Conservation (phyloP, 1,140 invertebrate species). For the Panonychus citri region DNA sequence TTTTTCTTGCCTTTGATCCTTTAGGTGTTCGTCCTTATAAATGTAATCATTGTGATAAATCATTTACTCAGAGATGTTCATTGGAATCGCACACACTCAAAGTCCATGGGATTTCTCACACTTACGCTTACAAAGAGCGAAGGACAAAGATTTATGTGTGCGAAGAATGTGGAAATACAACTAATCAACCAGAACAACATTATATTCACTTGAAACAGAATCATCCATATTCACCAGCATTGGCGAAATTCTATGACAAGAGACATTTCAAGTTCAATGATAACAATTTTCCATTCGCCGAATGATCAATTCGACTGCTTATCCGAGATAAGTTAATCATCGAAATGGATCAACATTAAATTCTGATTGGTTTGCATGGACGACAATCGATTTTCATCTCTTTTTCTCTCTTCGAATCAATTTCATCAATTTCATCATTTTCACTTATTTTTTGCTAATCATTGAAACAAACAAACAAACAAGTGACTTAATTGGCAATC, state of each 20-base stretch:
- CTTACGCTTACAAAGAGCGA: slow-evolving; percentile 91
- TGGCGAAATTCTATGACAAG: slow-evolving; percentile 92
- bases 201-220: slow-evolving; percentile 85
- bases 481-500: too few relatives aligned
- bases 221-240: slow-evolving; percentile 69
- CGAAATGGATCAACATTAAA: too few relatives aligned
- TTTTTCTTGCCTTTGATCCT: slow-evolving; percentile 15
- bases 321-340: too few relatives aligned
- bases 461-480: too few relatives aligned
- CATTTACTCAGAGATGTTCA: slow-evolving; percentile 97
- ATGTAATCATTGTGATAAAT: slow-evolving; percentile 92
- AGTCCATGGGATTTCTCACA: slow-evolving; percentile 89
- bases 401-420: too few relatives aligned
- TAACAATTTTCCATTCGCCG: not conserved
- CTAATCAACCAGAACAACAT: slow-evolving; percentile 78
- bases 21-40: slow-evolving; percentile 90
- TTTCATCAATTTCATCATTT: too few relatives aligned
- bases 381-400: too few relatives aligned
- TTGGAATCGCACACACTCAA: slow-evolving; percentile 94
- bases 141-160: slow-evolving; percentile 92
- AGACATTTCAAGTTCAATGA: slow-evolving; percentile 22
- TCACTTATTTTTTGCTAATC: too few relatives aligned
- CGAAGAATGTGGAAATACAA: slow-evolving; percentile 96
- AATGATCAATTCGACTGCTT: not conserved
- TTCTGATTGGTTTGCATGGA: too few relatives aligned